A percentile compares a stretch with the other conserved stretches of the same genome.
Conservation (phyloP, 2,113 vertebrate genomes). For the Odontophorus gujanensis region DNA sequence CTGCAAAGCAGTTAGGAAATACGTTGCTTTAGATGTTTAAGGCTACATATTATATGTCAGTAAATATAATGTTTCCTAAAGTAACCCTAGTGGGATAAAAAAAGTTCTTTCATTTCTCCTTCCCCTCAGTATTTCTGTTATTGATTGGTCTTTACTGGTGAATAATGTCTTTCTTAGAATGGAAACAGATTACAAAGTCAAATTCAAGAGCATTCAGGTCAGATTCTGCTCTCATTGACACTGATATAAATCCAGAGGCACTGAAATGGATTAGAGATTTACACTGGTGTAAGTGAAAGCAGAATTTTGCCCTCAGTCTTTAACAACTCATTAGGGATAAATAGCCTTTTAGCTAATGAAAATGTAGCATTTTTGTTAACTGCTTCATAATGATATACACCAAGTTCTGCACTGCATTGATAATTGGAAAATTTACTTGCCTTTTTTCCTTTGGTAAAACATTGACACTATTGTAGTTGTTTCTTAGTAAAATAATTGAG, state of each 20-base stretch:
- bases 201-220: conserved; percentile 15
- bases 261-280: conserved; percentile 17
- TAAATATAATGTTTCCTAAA: background rate
- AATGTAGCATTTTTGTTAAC: conserved; percentile 45
- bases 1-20: conserved; percentile 49
- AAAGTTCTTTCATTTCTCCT: conserved; percentile 49
- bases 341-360: conserved; percentile 67
- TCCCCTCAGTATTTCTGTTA: conserved; percentile 13
- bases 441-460: conserved; percentile 41
- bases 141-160: conserved; percentile 46
- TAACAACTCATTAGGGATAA: conserved; percentile 65
- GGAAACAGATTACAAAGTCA: conserved; percentile 21
- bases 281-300: conserved; percentile 29
- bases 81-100: background rate
- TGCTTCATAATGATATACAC: conserved; percentile 49
- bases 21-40: background rate
- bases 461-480: background rate
- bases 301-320: conserved; percentile 39
- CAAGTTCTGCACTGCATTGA: conserved; percentile 35
- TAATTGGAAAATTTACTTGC: conserved; percentile 65
- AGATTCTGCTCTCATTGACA: conserved; percentile 13
- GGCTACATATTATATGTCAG: background rate
- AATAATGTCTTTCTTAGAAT: conserved; percentile 38
- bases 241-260: background rate
- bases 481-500: conserved; percentile 42